These are phyloP conservation scores for Ridgeia piscesae DNA, from an alignment of 1,140 invertebrate species.

Conservation along the genomic window DNA sequence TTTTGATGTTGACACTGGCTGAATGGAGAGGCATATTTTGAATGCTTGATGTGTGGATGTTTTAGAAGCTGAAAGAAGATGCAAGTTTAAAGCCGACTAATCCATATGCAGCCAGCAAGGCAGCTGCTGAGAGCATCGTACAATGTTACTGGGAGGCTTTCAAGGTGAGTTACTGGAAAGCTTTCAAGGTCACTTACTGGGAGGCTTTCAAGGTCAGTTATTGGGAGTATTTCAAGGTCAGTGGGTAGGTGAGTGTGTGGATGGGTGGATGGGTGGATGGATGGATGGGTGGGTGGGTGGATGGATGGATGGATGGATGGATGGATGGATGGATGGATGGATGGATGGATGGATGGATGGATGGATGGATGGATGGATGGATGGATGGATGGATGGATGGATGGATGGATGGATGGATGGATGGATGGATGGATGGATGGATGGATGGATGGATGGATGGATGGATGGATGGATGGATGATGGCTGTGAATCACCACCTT, in stretches of 20 bases:
- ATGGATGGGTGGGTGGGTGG: too few species aligned
- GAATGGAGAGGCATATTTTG: conserved; percentile 44
- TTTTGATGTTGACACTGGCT: conserved; percentile 5
- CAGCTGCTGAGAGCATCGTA: conserved; percentile 37
- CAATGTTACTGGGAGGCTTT: conserved; percentile 36
- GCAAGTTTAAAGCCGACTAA: conserved; percentile 46
- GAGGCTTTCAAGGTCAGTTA: conserved; percentile 33
- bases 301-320: too few species aligned
- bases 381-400: too few species aligned
- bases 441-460: too few species aligned
- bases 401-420: too few species aligned
- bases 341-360: too few species aligned
- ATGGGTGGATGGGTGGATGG: too few species aligned
- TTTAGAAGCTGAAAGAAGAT: conserved; percentile 23
- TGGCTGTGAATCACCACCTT: too few species aligned
- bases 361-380: too few species aligned
- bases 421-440: too few species aligned
- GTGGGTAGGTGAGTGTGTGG: background rate
- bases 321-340: too few species aligned
- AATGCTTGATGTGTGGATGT: conserved; percentile 27
- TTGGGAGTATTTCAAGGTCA: background rate
- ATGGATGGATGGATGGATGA: too few species aligned
- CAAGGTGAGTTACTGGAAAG: conserved; percentile 30
- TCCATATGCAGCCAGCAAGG: conserved; percentile 56
- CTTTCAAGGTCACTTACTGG: conserved; percentile 36